Base-by-base conservation (phyloP, 1,140 invertebrate genomes). In the Temnothorax nylanderi region DNA sequence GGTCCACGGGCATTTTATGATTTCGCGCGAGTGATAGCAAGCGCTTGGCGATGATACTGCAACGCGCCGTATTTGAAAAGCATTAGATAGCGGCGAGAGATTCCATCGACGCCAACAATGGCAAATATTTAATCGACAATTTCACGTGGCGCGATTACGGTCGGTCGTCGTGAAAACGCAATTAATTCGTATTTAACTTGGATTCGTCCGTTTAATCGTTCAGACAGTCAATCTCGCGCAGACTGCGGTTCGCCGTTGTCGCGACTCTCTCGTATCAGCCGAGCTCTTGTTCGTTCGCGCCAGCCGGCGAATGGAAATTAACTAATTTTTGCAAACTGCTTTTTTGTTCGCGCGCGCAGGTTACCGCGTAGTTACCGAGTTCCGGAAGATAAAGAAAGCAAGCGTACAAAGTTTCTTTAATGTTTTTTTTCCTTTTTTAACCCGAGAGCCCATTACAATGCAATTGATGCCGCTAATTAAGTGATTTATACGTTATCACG, bases 101-200 rank as follows among this genome's bases (percentile, higher is more conserved):
- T 88, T 80, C 44, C 60, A 90, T 86, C 82, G 82, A 84, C 81
- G 60, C 71, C 34, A 89, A 90, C 89, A 90, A 90, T 88, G 82
- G 51, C 87, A 91, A 91, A 91, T 91, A 91, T 91, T 91, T 91
- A 88, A 91, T 78, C 82, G 58, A 26, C 41, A 88, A 69, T 87
- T 81, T 49, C 75, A 64, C 64, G 81, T 26, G 49, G 49, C 11
- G 74, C 54, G 69, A 78, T 58, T 56, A 78, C 47, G 60, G 26
- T 26, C 51, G 34, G 54, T 65, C 80, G 34, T 69, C 76, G 64
- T 81, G 87, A 90, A 90, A 90, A 86, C 67, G 82, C 82, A 78
- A 91, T 91, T 91, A 91, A 91, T 88, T 85, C 81, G 54, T 90
- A 89, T 90, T 91, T 91, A 91, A 91, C 89, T 91, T 88, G 82